Evolutionary conservation across 2,113 vertebrate genomes (phyloP).

Genomic region (Mionectes macconnelli): DNA sequence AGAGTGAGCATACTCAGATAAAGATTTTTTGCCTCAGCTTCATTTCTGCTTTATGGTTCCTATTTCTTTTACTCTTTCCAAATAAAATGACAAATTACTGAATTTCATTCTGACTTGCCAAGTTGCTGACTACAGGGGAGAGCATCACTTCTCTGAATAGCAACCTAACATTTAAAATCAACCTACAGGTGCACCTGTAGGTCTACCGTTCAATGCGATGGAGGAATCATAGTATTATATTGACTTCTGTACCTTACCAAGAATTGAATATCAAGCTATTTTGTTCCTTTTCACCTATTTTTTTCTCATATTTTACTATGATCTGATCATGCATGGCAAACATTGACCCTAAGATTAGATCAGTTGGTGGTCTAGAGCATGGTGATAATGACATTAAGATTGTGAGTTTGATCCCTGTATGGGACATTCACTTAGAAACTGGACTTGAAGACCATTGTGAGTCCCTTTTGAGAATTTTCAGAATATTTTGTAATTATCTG

Average conservation of each 20-base stretch:
- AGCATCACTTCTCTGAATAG: neutral
- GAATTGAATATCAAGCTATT: neutral
- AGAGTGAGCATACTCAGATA: neutral
- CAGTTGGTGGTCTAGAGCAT: neutral
- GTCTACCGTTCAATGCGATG: neutral
- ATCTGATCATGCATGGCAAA: neutral
- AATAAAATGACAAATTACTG: neutral
- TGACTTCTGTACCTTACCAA: neutral
- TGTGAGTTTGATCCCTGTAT: neutral
- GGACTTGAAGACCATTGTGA: neutral
- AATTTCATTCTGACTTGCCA: neutral
- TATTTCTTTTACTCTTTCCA: neutral
- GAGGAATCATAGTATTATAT: neutral
- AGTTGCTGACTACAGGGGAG: neutral
- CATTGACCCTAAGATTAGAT: neutral
- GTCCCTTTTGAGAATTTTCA: neutral
- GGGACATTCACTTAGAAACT: neutral
- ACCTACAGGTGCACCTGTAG: neutral
- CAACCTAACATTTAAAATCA: conserved; percentile 23
- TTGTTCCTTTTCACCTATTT: neutral
- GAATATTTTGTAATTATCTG: neutral
- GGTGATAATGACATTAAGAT: neutral
- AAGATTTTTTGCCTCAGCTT: neutral
- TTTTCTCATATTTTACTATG: neutral
- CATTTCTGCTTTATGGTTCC: neutral